These are phyloP conservation scores for Myotis findleyi DNA, from an alignment of 2,797 vertebrate genomes.

Conservation along the genomic window DNA sequence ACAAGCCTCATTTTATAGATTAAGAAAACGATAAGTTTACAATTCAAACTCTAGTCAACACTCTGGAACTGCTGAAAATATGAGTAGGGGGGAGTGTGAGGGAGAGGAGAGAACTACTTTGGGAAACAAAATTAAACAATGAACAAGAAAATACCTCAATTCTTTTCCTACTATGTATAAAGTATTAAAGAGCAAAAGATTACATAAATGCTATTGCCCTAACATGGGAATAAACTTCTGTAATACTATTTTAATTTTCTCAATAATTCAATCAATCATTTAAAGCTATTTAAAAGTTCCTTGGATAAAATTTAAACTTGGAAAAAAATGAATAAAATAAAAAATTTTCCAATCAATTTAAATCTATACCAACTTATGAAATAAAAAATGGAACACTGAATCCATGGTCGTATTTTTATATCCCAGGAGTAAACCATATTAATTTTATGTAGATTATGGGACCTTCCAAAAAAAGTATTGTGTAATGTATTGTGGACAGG, in stretches of 20 bases:
- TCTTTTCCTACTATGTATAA: background rate
- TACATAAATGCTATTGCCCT: background rate
- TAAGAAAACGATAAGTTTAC: conserved; percentile 31
- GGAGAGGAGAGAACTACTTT: background rate
- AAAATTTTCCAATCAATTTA: conserved; percentile 49
- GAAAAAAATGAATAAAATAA: conserved; percentile 40
- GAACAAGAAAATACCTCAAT: background rate
- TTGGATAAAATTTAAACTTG: conserved; percentile 58
- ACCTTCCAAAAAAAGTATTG: background rate
- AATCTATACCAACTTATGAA: background rate
- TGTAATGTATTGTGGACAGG: background rate
- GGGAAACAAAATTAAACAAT: conserved; percentile 28
- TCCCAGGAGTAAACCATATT: background rate
- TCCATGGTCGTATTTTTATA: background rate
- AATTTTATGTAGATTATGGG: background rate
- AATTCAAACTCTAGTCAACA: conserved; percentile 24
- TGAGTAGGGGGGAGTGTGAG: background rate
- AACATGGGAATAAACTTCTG: background rate
- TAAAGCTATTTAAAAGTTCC: conserved; percentile 31
- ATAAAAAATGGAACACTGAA: background rate
- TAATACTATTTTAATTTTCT: conserved; percentile 37
- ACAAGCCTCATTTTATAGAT: background rate
- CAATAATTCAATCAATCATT: conserved; percentile 24
- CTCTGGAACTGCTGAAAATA: conserved; percentile 9
- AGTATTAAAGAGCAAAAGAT: background rate